Conservation (phyloP, 2,888 invertebrate species). For the Stenotaenia linearis region DNA sequence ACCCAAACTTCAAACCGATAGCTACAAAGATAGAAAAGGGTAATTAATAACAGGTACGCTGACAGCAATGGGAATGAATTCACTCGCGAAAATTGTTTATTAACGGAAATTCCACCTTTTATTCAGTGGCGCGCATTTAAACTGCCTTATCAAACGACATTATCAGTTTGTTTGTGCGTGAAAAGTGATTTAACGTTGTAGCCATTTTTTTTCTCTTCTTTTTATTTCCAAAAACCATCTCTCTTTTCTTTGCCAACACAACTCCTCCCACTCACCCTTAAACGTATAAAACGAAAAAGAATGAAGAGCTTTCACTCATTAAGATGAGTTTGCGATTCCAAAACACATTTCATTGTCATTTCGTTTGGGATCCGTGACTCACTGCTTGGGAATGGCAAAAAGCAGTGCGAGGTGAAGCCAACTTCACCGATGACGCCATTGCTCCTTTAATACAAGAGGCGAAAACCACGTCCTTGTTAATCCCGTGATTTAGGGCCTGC, state of each 20-base stretch:
- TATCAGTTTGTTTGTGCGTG: slow-evolving; percentile 19
- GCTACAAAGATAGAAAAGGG: too few relatives aligned
- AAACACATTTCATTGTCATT: slow-evolving; percentile 19
- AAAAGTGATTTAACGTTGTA: slow-evolving; percentile 19
- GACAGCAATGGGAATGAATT: not conserved
- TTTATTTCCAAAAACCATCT: not conserved
- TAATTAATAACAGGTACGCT: not conserved
- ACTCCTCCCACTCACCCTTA: not conserved
- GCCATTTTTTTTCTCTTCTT: not conserved
- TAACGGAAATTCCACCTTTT: not conserved
- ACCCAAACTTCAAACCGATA: too few relatives aligned
- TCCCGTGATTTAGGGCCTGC: not conserved
- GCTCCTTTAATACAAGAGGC: not conserved
- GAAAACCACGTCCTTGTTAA: not conserved
- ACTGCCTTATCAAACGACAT: slow-evolving; percentile 7
- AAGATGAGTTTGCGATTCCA: slow-evolving; percentile 19
- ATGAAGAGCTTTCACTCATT: slow-evolving; percentile 19
- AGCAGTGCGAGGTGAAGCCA: not conserved
- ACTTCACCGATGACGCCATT: not conserved
- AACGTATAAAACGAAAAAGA: slow-evolving; percentile 10
- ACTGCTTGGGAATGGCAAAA: slow-evolving; percentile 4
- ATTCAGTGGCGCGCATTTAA: not conserved
- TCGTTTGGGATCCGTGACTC: slow-evolving; percentile 11
- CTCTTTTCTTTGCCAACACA: not conserved
- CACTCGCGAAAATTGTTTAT: not conserved